Evolutionary conservation across 1,140 invertebrate species (phyloP), one percentile per base, ranked within the genome.

Genomic region (Potamilus streckersoni): DNA sequence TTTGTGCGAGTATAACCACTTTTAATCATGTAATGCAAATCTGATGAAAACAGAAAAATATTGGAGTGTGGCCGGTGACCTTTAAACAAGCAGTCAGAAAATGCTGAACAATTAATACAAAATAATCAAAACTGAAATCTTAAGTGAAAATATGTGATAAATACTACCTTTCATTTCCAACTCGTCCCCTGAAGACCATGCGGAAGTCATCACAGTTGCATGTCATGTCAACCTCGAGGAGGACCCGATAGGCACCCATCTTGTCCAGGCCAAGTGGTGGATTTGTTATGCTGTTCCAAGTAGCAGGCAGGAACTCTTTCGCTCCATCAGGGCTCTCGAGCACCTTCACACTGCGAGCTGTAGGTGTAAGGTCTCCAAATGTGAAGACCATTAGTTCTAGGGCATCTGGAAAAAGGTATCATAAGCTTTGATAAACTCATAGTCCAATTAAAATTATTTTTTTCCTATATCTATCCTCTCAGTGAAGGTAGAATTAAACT

Each of bases 191-290:
- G 67, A 92, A 90, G 31, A 92, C 87, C 91, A 92, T 92, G 38
- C 88, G 86, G 80, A 92, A 92, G 75, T 92, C 90, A 49, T 92
- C 91, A 76, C 90, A 91, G 62, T 90, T 86, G 27, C 92, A 83
- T 6, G 87, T 89, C 0, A 92, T 75, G 55, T 92, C 91, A 23
- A 90, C 89, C 82, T 92, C 91, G 38, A 92, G 78, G 13, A 91
- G 91, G 15, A 92, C 79, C 81, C 91, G 90, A 76, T 89, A 88
- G 1, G 83, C 82, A 15, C 83, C 83, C 78, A 84, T 80, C 59
- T 83, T 84, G 68, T 85, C 78, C 55, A 87, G 82, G 17, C 85
- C 86, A 49, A 75, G 79, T 5, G 87, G 87, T n/a, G 87, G 86
- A 11, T 80, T 75, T 58, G 73, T 79, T 57, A 87, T 77, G 65